Evolutionary conservation across 2,797 vertebrate species (phyloP), one percentile per base, ranked within the genome.

Genomic region (Poliocrania exsul): DNA sequence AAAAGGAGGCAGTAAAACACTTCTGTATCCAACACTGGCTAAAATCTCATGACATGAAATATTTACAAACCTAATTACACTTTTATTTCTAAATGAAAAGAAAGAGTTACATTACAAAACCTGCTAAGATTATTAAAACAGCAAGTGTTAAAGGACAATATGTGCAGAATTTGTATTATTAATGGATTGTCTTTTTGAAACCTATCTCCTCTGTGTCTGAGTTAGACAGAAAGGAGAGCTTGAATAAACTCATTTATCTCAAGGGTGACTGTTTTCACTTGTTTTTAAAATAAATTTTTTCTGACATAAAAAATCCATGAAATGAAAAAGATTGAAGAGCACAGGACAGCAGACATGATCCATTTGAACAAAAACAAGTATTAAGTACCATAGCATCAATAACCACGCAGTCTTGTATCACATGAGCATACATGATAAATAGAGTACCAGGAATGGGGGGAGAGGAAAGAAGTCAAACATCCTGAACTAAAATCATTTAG

Each of bases 11-110:
- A 28, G 28, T 18, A 57, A 42, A 77, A 60, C 33, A 47, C 7
- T 47, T 24, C 29, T 37, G 15, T 17, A 60, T 29, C 29, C 24
- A 51, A 12, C n/a, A 56, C 0, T 40, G 49, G 49, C 49, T 56
- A 75, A 70, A 85, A 77, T 33, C n/a, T 56, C 40, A 18, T 54
- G 2, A 53, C 20, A 24, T 20, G 2, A 82, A 85, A 66, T 90
- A 90, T 67, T 88, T 83, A 74, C 19, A 83, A 35, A 57, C 6
- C 25, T 67, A 66, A 69, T 42, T 28, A 54, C 23, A 80, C 46
- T 66, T 79, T 26, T 35, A 54, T 69, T 91, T 92, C 75, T 61
- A 74, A 81, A 44, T 42, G 26, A 90, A 81, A 85, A 79, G 17
- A 70, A 86, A 6, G 29, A 64, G 53, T 54, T 91, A 65, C 10